A percentile compares a stretch with the other conserved stretches of the same genome.
Evolutionary conservation across 2,888 invertebrate genomes (phyloP).

Genomic region (Drosophila eohydei): DNA sequence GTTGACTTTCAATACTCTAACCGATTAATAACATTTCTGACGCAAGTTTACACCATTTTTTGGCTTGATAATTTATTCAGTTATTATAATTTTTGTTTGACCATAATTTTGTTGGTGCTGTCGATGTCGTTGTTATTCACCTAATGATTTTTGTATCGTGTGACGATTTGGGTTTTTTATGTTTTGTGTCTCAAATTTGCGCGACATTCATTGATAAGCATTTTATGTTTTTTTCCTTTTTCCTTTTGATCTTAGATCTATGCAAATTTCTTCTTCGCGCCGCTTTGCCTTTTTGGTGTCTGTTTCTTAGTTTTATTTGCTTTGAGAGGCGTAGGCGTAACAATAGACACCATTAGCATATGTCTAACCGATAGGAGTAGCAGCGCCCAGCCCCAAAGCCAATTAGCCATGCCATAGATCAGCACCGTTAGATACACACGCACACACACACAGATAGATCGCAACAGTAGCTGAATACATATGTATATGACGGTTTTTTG

Average conservation of each 20-base stretch:
- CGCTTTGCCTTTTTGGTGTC: conserved; percentile 24
- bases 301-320: conserved; percentile 20
- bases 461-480: conserved; percentile 43
- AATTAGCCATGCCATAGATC: conserved; percentile 77
- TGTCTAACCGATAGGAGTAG: conserved; percentile 27
- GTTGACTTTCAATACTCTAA: conserved; percentile 10
- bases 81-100: conserved; percentile 5
- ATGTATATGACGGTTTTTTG: conserved; percentile 1
- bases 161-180: conserved; percentile 30
- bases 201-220: conserved; percentile 51
- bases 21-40: conserved; percentile 15
- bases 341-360: conserved; percentile 75
- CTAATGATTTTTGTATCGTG: conserved; percentile 29
- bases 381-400: conserved; percentile 46
- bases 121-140: conserved; percentile 3
- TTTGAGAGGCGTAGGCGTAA: conserved; percentile 67
- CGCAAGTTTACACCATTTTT: background rate
- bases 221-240: background rate
- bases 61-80: background rate
- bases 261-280: conserved; percentile 52
- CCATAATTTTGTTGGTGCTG: conserved; percentile 9
- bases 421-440: conserved; percentile 53
- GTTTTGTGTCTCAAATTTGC: conserved; percentile 7
- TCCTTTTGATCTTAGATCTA: conserved; percentile 42
- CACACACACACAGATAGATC: conserved; percentile 23